A percentile compares a stretch with the other conserved stretches of the same genome.
Evolutionary conservation across 2,797 vertebrate species (phyloP).

Genomic region (Neosilurus hyrtlii): DNA sequence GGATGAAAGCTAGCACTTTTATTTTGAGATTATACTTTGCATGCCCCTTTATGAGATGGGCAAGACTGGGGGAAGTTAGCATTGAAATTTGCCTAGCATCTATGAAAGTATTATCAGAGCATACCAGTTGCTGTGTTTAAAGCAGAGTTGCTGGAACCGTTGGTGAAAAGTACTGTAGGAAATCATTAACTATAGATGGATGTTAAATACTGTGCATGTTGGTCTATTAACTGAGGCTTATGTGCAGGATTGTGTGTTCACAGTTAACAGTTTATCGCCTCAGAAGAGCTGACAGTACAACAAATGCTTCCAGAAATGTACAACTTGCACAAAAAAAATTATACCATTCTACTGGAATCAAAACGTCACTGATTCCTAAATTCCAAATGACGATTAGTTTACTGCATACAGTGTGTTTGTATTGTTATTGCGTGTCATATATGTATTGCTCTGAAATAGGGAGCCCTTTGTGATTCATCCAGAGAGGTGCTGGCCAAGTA

Average conservation of each 20-base stretch:
- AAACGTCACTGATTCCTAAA: neutral
- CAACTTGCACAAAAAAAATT: neutral
- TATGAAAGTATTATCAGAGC: neutral
- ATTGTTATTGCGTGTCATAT: neutral
- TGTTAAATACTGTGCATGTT: neutral
- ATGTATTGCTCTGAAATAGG: neutral
- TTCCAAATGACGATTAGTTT: neutral
- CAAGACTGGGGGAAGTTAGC: neutral
- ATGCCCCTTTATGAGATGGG: no score
- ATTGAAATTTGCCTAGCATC: neutral
- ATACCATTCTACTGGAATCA: neutral
- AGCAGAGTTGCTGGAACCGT: neutral
- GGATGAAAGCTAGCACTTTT: no score
- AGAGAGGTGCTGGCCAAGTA: constrained; percentile 62
- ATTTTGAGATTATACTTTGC: no score
- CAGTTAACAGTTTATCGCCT: neutral
- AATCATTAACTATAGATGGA: neutral
- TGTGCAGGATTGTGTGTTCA: neutral
- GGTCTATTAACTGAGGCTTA: neutral
- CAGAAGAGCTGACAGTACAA: neutral
- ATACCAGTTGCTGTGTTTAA: neutral
- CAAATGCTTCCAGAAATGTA: neutral
- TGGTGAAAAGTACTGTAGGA: neutral
- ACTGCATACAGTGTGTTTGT: neutral
- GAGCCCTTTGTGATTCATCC: constrained; percentile 24